Evolutionary conservation across 2,797 vertebrate species (phyloP).

Genomic region (Sciaenops ocellatus): DNA sequence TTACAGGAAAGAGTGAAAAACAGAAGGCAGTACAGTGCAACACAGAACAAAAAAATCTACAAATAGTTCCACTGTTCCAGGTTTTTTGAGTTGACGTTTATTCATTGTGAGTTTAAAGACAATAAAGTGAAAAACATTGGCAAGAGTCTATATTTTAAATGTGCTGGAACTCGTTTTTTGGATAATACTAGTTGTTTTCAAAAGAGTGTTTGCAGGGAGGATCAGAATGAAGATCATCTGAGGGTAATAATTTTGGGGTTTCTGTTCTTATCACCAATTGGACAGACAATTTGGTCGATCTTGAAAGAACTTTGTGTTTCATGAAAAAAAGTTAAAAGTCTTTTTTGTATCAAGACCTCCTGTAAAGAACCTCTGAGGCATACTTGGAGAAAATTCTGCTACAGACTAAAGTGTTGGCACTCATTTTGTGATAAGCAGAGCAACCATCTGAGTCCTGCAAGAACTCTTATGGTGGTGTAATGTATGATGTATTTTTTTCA

Average conservation of each 20-base stretch:
- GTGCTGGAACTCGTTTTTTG: not conserved
- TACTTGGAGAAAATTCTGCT: constrained; percentile 17
- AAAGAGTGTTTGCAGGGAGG: not conserved
- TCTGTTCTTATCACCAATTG: not conserved
- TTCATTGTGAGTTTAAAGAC: constrained; percentile 3
- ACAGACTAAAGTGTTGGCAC: constrained; percentile 32
- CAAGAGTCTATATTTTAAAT: not conserved
- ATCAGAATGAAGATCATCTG: constrained; percentile 2
- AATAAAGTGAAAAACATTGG: not conserved
- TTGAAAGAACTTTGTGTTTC: constrained; percentile 19
- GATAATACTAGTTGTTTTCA: not conserved
- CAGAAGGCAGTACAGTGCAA: not conserved
- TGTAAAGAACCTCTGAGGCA: constrained; percentile 26
- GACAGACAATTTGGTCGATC: constrained; percentile 1
- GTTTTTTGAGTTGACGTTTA: not conserved
- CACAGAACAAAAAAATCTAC: not conserved
- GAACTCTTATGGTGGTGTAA: not conserved
- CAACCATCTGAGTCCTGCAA: constrained; percentile 20
- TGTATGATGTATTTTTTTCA: constrained; percentile 30
- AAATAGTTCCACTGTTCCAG: not conserved
- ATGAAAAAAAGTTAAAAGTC: constrained; percentile 27
- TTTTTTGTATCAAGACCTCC: constrained; percentile 15
- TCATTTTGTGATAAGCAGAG: constrained; percentile 34
- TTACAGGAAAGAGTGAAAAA: constrained; percentile 10
- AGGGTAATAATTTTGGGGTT: constrained; percentile 2